Evolutionary conservation across 2,113 vertebrate genomes (phyloP), one percentile per base, ranked within the genome.

Genomic region (Tetrax tetrax): DNA sequence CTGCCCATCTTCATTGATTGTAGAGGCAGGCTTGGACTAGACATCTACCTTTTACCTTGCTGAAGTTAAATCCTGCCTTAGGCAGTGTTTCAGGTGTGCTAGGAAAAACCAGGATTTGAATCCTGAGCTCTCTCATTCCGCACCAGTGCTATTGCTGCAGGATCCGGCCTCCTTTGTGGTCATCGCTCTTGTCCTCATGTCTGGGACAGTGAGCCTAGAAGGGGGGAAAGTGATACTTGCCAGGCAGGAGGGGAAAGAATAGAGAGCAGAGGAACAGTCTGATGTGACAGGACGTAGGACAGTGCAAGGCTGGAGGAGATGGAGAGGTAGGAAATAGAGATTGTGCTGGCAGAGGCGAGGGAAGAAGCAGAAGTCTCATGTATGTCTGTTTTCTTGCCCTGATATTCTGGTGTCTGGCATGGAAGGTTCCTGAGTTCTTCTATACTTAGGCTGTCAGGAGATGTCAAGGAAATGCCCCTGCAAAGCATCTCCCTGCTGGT

Each of bases 41-140:
- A 9, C 14, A 12, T 14, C 50, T 41, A 2, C 12, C 12, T 45
- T 19, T 23, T 14, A 23, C 64, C 54, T 27, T 24, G 35, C 50
- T 64, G 1, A 31, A 59, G 75, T 31, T 19, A 45, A 68, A 17
- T 35, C 50, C 48, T 17, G 3, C 45, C 17, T 16, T 33, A 8
- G 1, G 17, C 1, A 0, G 14, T 29, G 13, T 33, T 54, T 50
- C 17, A 8, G 63, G 63, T 4, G 0, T 18, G 7, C 31, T 43
- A 10, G 92, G 31, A 37, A 47, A n/a, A 28, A 24, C 24, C 35
- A 20, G 35, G 60, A 14, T 50, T 37, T n/a, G 65, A 33, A 43
- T 61, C 47, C 35, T 37, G 70, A 71, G 57, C 35, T 38, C 53
- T 51, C 33, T 35, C 3, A 2, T 27, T 27, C 76, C 4, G 1